Base-by-base conservation (phyloP, 2,113 vertebrate species). In the Erythrocercus mccallii region DNA sequence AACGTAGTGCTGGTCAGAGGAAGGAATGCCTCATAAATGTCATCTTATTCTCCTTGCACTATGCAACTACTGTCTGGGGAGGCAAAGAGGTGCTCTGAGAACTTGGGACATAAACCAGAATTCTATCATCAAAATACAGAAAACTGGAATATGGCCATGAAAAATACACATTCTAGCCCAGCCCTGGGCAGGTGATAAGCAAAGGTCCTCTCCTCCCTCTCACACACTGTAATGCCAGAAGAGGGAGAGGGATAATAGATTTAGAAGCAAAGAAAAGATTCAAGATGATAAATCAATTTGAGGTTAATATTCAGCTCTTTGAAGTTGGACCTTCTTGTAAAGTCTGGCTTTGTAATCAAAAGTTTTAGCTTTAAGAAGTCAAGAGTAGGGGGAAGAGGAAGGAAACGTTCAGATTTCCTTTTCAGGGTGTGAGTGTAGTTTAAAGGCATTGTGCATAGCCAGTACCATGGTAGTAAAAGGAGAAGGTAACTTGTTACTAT, bases 281-380 rank as follows among this genome's bases (percentile, higher is more conserved):
- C 28, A n/a, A 82, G 92, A 85, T 94, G 85, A 95, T 95, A 95
- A 96, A 90, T 96, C 81, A 72, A 30, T 85, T 74, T 37, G 70
- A 80, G 70, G 74, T 79, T 85, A 88, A 82, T 95, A 69, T 25
- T 76, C 15, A 31, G 31, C 38, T 82, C 88, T 91, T 92, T 92
- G 74, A 94, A 94, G 88, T 38, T 61, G 54, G 66, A 80, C 74
- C 22, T 86, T 73, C 92, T 77, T 54, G 47, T 60, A 10, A 81
- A 57, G 61, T 84, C 74, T 95, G 92, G 61, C 95, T 94, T 81
- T 87, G 38, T 61, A 77, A 94, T 88, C 76, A 82, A 5, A 82
- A 90, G 53, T 60, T 65, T 74, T 30, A 87, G 62, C 66, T 80
- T 71, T 79, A 61, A 47, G 35, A 74, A 85, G 40, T 87, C 50